Conservation (phyloP, 30 jellyfish, hydroid and myxozoan genomes). For the Mastigias papua region DNA sequence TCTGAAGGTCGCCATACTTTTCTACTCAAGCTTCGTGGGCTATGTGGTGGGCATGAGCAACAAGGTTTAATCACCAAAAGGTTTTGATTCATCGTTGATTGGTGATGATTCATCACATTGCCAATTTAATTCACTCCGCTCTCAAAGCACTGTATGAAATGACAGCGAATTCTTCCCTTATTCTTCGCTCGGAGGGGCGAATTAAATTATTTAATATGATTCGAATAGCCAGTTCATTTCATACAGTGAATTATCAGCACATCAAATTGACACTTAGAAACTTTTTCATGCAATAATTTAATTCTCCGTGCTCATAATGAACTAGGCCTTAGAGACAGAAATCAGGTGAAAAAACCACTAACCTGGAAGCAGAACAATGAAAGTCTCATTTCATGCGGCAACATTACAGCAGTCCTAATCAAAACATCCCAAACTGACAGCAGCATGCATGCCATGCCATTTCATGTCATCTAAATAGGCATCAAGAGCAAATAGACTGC, state of each 20-base stretch:
- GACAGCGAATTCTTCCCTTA: background rate
- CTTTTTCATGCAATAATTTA: background rate
- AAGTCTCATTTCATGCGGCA: too few species aligned
- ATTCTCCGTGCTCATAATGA: background rate
- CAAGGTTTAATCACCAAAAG: background rate
- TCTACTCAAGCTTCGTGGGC: background rate
- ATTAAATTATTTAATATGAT: background rate
- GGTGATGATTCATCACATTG: background rate
- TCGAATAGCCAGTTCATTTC: background rate
- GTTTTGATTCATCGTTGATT: background rate
- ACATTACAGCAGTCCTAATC: too few species aligned
- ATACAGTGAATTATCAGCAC: background rate
- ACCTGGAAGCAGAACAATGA: too few species aligned
- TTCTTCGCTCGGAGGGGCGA: background rate
- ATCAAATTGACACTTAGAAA: background rate
- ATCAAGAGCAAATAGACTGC: too few species aligned
- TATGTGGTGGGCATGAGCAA: background rate
- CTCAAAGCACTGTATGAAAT: background rate
- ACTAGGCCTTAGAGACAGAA: background rate
- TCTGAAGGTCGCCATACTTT: background rate
- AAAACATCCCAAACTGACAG: too few species aligned
- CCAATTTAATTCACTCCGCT: background rate
- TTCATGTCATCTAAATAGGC: too few species aligned
- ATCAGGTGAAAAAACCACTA: too few species aligned
- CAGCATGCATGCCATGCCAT: too few species aligned